phyloP scores from a whole-genome alignment of 92 coral and sea anemone genomes.

The Desmophyllum pertusum region DNA sequence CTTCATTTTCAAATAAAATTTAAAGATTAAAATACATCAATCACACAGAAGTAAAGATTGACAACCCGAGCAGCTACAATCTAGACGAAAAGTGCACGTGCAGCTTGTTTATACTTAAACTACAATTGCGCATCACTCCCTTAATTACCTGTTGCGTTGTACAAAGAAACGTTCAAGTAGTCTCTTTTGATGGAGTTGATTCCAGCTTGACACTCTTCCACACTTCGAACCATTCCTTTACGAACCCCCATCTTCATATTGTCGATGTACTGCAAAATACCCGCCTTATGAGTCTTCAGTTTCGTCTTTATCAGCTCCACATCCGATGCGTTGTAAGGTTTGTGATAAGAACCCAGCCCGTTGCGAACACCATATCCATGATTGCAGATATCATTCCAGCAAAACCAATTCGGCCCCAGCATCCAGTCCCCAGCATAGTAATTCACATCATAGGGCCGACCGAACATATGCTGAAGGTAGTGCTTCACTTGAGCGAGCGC shows the following conservation, averaged over 20 bases:
- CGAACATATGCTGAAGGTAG: slow-evolving; percentile 75
- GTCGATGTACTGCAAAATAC: slow-evolving; percentile 66
- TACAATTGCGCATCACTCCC: not conserved
- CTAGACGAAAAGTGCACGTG: not conserved
- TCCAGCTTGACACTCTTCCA: slow-evolving; percentile 81
- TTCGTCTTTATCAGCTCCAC: slow-evolving; percentile 24
- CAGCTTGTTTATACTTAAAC: not conserved
- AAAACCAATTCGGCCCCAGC: slow-evolving; percentile 90
- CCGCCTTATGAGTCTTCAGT: slow-evolving; percentile 63
- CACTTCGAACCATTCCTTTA: slow-evolving; percentile 79
- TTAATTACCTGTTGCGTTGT: slow-evolving; percentile 83
- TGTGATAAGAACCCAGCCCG: slow-evolving; percentile 43
- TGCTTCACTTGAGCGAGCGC: slow-evolving; percentile 68
- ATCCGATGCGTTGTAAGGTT: slow-evolving; percentile 47
- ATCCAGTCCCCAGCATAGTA: slow-evolving; percentile 89
- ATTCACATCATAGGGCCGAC: slow-evolving; percentile 75
- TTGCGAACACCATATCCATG: slow-evolving; percentile 46
- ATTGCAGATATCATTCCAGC: slow-evolving; percentile 76
- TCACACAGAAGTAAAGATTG: not conserved
- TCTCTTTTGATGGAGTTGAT: slow-evolving; percentile 69
- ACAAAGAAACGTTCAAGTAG: slow-evolving; percentile 65
- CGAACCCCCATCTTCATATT: slow-evolving; percentile 84
- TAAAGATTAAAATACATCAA: no score
- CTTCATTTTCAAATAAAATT: no score
- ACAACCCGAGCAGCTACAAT: no score